Base-by-base conservation (phyloP, 2,797 vertebrate species). In the Rhyacichthys aspro region DNA sequence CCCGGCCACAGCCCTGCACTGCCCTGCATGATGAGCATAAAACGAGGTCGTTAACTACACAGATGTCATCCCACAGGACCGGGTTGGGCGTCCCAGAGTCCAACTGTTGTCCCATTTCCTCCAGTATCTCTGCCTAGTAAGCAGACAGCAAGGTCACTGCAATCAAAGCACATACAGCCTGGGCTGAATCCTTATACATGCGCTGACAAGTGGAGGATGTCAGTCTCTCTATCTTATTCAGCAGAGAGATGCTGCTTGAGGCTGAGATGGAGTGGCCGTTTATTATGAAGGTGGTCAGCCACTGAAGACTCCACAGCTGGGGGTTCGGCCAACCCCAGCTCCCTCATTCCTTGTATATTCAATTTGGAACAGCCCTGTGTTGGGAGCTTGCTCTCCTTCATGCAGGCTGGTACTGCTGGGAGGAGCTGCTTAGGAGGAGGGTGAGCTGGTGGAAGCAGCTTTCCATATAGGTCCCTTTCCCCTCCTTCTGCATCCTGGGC, bases 61-160 rank as follows among this genome's bases (percentile, higher is more conserved):
- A 58, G 8, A 63, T 72, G 9, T 67, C 59, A 37, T 55, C 23
- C 54, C 58, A 63, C 1, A 63, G 36, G 12, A 8, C 39, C 0
- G 7, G 52, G 59, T 69, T 62, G 1, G 41, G 39, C 18, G n/a
- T 0, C 18, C 49, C 45, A 0, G 12, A 36, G 7, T 66, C 59
- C 36, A 73, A 17, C n/a, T 60, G 58, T 3, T 1, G 17, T 0
- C 63, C 58, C 46, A 54, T 62, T 16, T 60, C 49, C 49, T 47
- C 37, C 7, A 63, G 11, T 5, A 68, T 50, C 11, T 59, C 45
- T 3, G 34, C 44, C 16, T 52, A 28, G 9, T 74, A 68, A 3
- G 16, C 32, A 7, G 38, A 49, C 2, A 48, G 23, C 36, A 49
- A 11, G 14, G 39, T 15, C 8, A 36, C 19, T 6, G 54, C 12